Base-by-base conservation (phyloP, 53 echinoderm and acorn worm species). In the Paracentrotus lividus region DNA sequence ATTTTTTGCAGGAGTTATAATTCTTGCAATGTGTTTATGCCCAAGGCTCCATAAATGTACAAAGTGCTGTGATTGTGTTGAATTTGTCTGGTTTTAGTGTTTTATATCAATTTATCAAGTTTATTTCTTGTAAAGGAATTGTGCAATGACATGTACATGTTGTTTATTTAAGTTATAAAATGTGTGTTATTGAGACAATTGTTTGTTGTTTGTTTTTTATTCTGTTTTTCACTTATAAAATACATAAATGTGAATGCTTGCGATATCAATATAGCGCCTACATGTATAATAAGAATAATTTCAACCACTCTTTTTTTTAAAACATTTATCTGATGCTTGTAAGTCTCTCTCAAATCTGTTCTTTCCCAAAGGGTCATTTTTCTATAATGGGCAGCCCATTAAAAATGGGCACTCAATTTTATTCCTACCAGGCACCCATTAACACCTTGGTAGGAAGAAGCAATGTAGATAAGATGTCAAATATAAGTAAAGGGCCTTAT, bases 81-180 rank as follows among this genome's bases (percentile, higher is more conserved):
- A 10, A 31, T 29, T 29, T 31, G 1, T 29, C 20, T 38, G 40
- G 18, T 9, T 36, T 61, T 64, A 29, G 72, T 72, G 72, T 13
- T 38, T 72, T 72, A 40, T 18, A 20, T 72, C n/a, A n/a, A n/a
- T 72, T 40, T 72, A 40, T 72, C 18, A 18, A 72, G 40, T 32
- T 72, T 72, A 72, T 72, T 72, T 72, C 38, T 72, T 72, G 8
- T 72, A 72, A 36, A 72, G 72, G 40, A 32, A 72, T 36, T 72
- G 72, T 72, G 72, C 72, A 72, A 72, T 72, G 36, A 20, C 72
- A 16, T 72, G 31, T 64, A 64, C 8, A 72, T 40, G 29, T 29
- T 47, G n/a, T n/a, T n/a, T n/a, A n/a, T n/a, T n/a, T n/a, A 49
- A 13, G 85, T 85, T 51, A 10, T 49, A 16, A 27, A n/a, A 42